Conservation (phyloP, 1,140 invertebrate species). For the Microplitis demolitor region DNA sequence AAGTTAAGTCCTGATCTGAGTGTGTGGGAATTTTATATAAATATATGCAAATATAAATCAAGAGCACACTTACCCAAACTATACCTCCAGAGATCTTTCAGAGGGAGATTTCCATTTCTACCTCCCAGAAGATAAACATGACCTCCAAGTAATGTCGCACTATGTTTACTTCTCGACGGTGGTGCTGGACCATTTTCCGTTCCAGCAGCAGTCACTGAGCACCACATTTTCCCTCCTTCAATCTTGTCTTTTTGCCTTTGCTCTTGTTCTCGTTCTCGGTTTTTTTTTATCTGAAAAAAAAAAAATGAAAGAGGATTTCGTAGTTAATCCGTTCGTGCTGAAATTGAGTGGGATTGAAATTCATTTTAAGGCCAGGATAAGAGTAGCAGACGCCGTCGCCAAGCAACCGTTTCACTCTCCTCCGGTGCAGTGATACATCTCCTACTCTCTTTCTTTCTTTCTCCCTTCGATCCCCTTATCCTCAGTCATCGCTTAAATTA, state of each 20-base stretch:
- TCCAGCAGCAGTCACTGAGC: slow-evolving; percentile 64
- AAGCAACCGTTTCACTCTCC: background rate
- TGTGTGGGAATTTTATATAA: no score
- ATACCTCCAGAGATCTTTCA: slow-evolving; percentile 86
- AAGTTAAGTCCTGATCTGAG: no score
- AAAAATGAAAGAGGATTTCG: background rate
- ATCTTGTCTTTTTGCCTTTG: background rate
- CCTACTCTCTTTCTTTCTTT: slow-evolving; percentile 3
- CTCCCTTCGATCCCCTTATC: background rate
- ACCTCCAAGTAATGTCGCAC: slow-evolving; percentile 75
- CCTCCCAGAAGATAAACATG: slow-evolving; percentile 83
- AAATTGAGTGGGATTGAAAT: slow-evolving; percentile 1
- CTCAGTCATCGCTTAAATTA: background rate
- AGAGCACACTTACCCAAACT: slow-evolving; percentile 68
- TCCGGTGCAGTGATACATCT: background rate
- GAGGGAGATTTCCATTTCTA: slow-evolving; percentile 78
- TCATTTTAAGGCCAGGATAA: background rate
- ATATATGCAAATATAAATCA: background rate
- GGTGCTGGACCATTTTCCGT: slow-evolving; percentile 66
- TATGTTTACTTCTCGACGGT: slow-evolving; percentile 78
- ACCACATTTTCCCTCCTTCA: slow-evolving; percentile 64
- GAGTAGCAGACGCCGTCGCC: background rate
- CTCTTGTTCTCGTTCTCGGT: background rate
- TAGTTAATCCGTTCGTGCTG: background rate
- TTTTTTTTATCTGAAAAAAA: background rate